phyloP scores from a whole-genome alignment of 2,888 invertebrate species.

The Magallana nippona region DNA sequence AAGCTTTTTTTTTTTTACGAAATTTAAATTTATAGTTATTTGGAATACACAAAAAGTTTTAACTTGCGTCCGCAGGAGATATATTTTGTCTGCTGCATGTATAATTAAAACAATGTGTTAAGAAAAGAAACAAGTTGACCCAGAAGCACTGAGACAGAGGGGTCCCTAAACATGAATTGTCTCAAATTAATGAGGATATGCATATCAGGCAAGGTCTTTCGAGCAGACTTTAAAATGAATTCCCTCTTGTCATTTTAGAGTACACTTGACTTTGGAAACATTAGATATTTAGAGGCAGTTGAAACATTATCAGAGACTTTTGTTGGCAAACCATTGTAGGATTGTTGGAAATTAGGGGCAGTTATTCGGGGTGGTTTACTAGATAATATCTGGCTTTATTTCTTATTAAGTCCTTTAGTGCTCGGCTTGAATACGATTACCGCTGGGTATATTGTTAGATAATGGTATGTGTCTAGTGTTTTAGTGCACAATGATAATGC shows the following conservation, averaged over 20 bases:
- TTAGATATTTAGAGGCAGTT: background rate
- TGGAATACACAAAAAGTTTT: too few relatives aligned
- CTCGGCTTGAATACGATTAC: background rate
- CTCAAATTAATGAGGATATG: background rate
- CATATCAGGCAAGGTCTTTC: background rate
- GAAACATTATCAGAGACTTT: background rate
- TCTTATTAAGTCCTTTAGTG: background rate
- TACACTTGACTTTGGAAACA: conserved; percentile 10
- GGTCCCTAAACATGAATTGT: too few relatives aligned
- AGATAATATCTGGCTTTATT: background rate
- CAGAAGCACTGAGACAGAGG: too few relatives aligned
- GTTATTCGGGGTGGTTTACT: conserved; percentile 6
- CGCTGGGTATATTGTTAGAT: background rate
- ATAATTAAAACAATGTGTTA: too few relatives aligned
- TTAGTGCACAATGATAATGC: background rate
- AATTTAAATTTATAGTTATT: too few relatives aligned
- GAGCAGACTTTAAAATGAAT: background rate
- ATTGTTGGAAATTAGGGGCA: conserved; percentile 5
- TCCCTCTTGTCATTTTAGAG: background rate
- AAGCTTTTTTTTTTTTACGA: too few relatives aligned
- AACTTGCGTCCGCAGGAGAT: too few relatives aligned
- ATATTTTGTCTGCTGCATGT: too few relatives aligned
- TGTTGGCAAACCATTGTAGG: background rate
- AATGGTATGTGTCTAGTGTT: background rate
- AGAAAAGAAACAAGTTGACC: too few relatives aligned